Base-by-base conservation (phyloP, 2,797 vertebrate species). In the Galaxias olidus region DNA sequence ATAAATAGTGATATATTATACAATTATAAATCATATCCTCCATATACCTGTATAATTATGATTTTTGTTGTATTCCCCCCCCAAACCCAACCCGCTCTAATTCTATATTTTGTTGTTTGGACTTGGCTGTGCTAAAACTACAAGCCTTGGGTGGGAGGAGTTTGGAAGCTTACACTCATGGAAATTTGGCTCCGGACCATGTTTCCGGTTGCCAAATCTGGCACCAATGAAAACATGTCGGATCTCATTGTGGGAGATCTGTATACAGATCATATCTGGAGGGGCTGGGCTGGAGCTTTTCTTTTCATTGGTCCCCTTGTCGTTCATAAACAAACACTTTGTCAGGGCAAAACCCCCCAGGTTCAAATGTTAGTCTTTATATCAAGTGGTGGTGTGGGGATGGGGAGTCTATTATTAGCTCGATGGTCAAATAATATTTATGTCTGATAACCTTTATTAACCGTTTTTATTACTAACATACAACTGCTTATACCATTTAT, bases 261-360 rank as follows among this genome's bases (percentile, higher is more conserved):
- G 84, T 89, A 92, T 91, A 91, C 90, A 91, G 88, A 91, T 88
- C 75, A 61, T 83, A 90, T 90, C 87, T 80, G 64, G 55, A 65
- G 75, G 20, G 0, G 50, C n/a, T n/a, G 65, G 71, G 74, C 59
- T 69, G 48, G 12, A 74, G 63, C 58, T 73, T 80, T 81, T 86
- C 50, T 77, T 75, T 75, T 78, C 65, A 74, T 61, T 75, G 66
- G 67, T 72, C 58, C 71, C 56, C 69, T 50, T 10, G 48, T 65
- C 76, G 84, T 75, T 65, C 76, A 68, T 82, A 84, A 86, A 88
- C 84, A 84, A 77, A 82, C 69, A 69, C 69, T 81, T 76, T 3
- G 30, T 6, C 30, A 6, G 30, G 30, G 30, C 30, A 30, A 30
- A 30, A 30, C 2, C 6, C 30, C 30, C 30, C 6, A 30, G 30